Conservation (phyloP, 2,113 vertebrate species). For the Nyctereutes procyonoides region DNA sequence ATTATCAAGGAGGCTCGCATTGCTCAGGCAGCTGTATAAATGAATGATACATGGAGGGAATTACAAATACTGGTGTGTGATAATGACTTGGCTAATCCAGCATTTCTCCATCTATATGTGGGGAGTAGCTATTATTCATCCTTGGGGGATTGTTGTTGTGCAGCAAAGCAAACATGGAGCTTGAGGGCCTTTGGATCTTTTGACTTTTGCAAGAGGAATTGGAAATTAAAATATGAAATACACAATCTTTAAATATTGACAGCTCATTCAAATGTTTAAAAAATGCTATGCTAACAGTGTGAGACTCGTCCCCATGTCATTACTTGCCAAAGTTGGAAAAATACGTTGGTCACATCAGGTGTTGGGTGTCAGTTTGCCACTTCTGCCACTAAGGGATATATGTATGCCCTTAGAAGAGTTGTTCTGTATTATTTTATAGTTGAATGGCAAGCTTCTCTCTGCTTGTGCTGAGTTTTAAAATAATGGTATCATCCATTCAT, state of each 20-base stretch:
- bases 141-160: background rate
- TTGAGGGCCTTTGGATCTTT: background rate
- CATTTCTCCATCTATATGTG: background rate
- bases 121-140: background rate
- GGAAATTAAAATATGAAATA: background rate
- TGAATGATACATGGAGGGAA: background rate
- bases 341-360: background rate
- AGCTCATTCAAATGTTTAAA: background rate
- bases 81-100: background rate
- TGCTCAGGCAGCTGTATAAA: background rate
- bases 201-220: background rate
- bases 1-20: background rate
- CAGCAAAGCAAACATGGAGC: background rate
- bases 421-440: background rate
- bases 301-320: background rate
- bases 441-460: background rate
- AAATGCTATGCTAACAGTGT: background rate
- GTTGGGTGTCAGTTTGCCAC: background rate
- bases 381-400: background rate
- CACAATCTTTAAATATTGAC: conserved; percentile 21
- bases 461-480: background rate
- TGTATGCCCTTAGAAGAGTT: background rate
- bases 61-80: background rate
- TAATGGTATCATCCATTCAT: background rate
- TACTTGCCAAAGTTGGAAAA: background rate